A percentile compares a stretch with the other conserved stretches of the same genome.
Evolutionary conservation across 2,888 invertebrate genomes (phyloP).

Genomic region (Drosophila ezoana): DNA sequence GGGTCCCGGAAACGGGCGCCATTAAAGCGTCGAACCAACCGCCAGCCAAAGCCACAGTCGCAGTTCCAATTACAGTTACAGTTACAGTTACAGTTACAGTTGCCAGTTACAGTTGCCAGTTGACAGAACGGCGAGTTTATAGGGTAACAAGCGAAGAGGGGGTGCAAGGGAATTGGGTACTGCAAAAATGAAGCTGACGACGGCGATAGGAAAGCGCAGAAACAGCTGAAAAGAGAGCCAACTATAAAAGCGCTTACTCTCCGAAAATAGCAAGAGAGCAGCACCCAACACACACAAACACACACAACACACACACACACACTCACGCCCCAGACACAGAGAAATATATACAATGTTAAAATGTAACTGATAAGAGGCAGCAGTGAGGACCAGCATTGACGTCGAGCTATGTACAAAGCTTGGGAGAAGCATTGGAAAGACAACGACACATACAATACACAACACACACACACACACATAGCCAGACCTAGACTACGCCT

Average conservation of each 20-base stretch:
- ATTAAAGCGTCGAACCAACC: constrained; percentile 59
- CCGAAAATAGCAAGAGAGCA: constrained; percentile 31
- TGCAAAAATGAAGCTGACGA: constrained; percentile 60
- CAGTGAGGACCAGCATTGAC: constrained; percentile 38
- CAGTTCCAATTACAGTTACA: constrained; percentile 73
- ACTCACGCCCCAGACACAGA: constrained; percentile 15
- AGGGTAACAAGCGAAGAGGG: background rate
- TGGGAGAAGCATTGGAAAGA: constrained; percentile 65
- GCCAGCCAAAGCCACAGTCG: constrained; percentile 64
- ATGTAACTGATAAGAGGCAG: constrained; percentile 67
- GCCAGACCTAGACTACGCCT: constrained; percentile 20
- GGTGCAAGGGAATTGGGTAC: constrained; percentile 5
- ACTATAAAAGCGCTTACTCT: constrained; percentile 57
- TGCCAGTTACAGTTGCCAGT: constrained; percentile 52
- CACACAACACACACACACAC: constrained; percentile 23
- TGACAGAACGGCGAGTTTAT: constrained; percentile 34
- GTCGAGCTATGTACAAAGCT: constrained; percentile 58
- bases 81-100: constrained; percentile 45
- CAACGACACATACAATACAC: constrained; percentile 41
- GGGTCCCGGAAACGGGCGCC: constrained; percentile 49
- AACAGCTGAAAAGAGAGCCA: constrained; percentile 63
- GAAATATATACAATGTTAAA: constrained; percentile 28
- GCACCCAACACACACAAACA: constrained; percentile 27
- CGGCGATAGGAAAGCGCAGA: constrained; percentile 59
- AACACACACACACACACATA: constrained; percentile 17